Evolutionary conservation across 2,113 vertebrate genomes (phyloP), one percentile per base, ranked within the genome.

Genomic region (Haplochromis vanheusdeni): DNA sequence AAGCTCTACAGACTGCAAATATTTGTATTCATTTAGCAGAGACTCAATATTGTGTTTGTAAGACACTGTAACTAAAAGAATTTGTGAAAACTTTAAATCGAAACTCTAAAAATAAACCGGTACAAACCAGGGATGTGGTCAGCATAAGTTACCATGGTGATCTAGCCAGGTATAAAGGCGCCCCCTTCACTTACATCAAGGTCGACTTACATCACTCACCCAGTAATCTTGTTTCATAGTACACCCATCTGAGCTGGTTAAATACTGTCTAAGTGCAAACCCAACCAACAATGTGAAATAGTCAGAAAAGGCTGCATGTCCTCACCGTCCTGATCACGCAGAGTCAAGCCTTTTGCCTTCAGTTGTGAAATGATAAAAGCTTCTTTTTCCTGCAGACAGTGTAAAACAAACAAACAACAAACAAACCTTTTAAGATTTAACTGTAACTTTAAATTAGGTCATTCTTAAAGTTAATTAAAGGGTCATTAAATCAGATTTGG

Each of bases 301-400:
- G 52, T 26, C 6, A 5, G 14, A 42, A 35, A 40, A 51, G 7
- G 26, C 73, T 77, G 26, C 10, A n/a, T 1, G 17, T 81, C n/a
- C 97, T 96, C 68, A 99, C 99, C 98, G 89, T 97, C 84, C 49
- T 97, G 95, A 49, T 97, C 94, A 80, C 91, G 96, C 60, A 88
- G 31, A 42, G 93, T 94, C 95, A 97, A 89, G 82, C 97, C 98
- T 88, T 97, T 97, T 12, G 95, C 91, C 83, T 95, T 95, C 55
- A 99, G 95, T 40, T 97, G 96, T 16, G 96, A 96, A 40, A 79
- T 84, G 82, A 99, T 94, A 87, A 97, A 99, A 73, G 95, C 93
- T 86, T 99, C 97, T 95, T 98, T 99, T 90, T 98, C 98, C 99
- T 99, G 91, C 55, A 93, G 45, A 82, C 3, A 89, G 7, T 0